These are phyloP conservation scores for Hemibagrus wyckioides DNA, from an alignment of 2,113 vertebrate genomes.

Conservation along the genomic window DNA sequence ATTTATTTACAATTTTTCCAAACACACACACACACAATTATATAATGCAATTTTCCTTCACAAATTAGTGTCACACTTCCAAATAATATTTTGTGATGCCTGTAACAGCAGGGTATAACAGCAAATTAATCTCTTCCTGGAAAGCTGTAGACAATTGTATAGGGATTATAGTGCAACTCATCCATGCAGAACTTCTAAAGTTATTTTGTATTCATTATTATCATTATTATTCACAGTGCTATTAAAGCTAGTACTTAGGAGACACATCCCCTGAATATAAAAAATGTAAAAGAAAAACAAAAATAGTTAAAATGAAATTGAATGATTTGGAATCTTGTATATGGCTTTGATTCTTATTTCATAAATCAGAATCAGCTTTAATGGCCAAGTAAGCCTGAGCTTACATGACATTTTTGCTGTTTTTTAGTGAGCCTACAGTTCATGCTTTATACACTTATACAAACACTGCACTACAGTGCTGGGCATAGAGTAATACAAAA, in stretches of 20 bases:
- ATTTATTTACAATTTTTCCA: not conserved
- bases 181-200: not conserved
- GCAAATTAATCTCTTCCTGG: not conserved
- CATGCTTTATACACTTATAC: not conserved
- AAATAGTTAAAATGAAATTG: not conserved
- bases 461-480: not conserved
- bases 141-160: not conserved
- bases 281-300: not conserved
- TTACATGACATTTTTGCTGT: too few relatives aligned
- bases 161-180: not conserved
- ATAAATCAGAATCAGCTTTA: not conserved
- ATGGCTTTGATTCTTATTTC: too few relatives aligned
- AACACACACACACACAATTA: not conserved
- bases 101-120: not conserved
- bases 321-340: not conserved
- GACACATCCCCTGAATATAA: not conserved
- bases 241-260: not conserved
- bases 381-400: too few relatives aligned
- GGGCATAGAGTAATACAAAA: not conserved
- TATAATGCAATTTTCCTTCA: too few relatives aligned
- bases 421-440: not conserved
- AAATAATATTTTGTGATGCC: not conserved
- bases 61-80: too few relatives aligned
- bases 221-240: not conserved
- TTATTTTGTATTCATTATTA: not conserved